Base-by-base conservation (phyloP, 92 coral and sea anemone species). In the Pocillopora grandis region DNA sequence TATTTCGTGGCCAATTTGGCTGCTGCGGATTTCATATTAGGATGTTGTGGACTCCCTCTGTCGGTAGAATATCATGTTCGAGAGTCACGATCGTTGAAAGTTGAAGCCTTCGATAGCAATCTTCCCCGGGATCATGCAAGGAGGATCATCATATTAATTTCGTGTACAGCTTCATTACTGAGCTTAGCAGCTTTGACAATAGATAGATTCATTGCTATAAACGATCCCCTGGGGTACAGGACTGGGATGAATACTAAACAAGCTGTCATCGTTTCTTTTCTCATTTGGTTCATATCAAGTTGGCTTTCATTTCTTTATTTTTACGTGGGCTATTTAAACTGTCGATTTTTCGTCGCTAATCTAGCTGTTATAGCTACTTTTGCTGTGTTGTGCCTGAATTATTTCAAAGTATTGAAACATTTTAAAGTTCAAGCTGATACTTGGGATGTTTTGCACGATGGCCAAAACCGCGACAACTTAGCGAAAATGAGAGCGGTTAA, bases 311-410 rank as follows among this genome's bases (percentile, higher is more conserved):
- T 92, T 78, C 87, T 95, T 19, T 95, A 95, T 74, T 92, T 95
- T 86, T 55, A 75, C 27, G 91, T 92, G 21, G 98, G 98, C 0
- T 94, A 92, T 84, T 77, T 94, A 35, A 92, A 89, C 31, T 95
- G 92, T 76, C 94, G 90, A 27, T 95, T 95, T 62, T 95, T 95
- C 60, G 94, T 95, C 55, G 95, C 93, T 42, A 95, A 94, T 42
- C 93, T 95, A 12, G 94, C 94, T 9, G 98, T 95, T 2, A 84
- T 94, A 58, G 78, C 95, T 3, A 92, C 98, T 9, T 95, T 95
- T 80, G 66, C 68, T 23, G 94, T 93, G 59, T 81, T 93, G 27
- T 79, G 84, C 33, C 76, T 90, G 9, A 90, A 91, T 18, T 90
- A 90, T 70, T 75, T 72, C 1, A 87, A 84, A 83, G 93, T 90